Conservation (phyloP, 2,113 vertebrate genomes). For the Elachura formosa region DNA sequence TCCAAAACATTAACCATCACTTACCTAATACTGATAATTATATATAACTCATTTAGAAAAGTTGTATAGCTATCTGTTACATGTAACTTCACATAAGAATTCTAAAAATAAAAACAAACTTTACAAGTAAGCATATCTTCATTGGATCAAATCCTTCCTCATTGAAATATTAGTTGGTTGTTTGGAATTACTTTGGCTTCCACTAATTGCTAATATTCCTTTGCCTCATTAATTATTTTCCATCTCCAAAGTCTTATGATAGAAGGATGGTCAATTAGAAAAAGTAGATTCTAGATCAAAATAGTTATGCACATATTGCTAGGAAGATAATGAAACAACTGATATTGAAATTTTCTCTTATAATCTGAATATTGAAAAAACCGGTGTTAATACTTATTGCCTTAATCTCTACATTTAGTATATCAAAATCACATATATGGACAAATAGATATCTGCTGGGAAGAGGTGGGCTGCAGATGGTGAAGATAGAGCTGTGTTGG, state of each 20-base stretch:
- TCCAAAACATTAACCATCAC: not conserved
- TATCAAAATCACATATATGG: not conserved
- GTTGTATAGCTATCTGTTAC: not conserved
- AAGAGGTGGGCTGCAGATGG: fast-evolving
- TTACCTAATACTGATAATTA: not conserved
- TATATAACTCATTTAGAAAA: not conserved
- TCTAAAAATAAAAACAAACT: not conserved
- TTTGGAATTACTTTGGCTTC: not conserved
- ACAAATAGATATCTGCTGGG: not conserved
- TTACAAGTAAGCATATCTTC: not conserved
- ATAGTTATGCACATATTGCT: not conserved
- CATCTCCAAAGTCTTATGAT: not conserved
- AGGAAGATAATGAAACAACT: not conserved
- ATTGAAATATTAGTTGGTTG: not conserved
- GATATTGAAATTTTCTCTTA: not conserved
- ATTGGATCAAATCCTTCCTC: not conserved
- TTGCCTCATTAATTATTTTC: not conserved
- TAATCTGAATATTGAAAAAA: not conserved
- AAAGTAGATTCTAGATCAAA: not conserved
- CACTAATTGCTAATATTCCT: not conserved
- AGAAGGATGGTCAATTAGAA: not conserved
- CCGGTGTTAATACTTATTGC: not conserved
- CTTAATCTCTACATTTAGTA: not conserved
- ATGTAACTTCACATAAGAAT: not conserved
- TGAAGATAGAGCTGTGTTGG: not conserved